Evolutionary conservation across 2,888 invertebrate genomes (phyloP).

Genomic region (Hyposoter dolosus): DNA sequence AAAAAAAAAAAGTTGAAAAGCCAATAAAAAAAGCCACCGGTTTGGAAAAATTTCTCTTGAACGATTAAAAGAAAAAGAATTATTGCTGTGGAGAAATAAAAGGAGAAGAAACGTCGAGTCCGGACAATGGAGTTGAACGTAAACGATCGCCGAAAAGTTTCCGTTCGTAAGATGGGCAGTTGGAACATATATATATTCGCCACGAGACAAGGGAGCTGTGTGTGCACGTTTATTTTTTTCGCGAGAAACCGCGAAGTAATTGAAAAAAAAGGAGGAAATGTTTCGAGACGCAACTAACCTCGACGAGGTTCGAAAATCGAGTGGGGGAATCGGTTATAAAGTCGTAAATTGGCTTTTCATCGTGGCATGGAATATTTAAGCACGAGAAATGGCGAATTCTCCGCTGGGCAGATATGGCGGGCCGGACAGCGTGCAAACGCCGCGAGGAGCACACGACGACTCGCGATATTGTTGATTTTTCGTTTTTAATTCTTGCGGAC

Average conservation of each 20-base stretch:
- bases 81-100: neutral
- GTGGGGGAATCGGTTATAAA: neutral
- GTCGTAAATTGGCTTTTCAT: slow-evolving; percentile 11
- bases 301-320: neutral
- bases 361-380: slow-evolving; percentile 37
- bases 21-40: neutral
- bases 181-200: neutral
- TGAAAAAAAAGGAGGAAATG: neutral
- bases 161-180: neutral
- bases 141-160: neutral
- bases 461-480: neutral
- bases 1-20: neutral
- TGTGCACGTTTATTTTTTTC: neutral
- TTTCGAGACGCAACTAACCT: neutral
- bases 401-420: slow-evolving; percentile 54
- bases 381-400: slow-evolving; percentile 57
- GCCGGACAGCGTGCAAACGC: slow-evolving; percentile 51
- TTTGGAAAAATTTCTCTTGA: neutral
- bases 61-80: neutral
- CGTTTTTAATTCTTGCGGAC: neutral
- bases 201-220: neutral
- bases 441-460: neutral
- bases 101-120: neutral
- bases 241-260: neutral
- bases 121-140: neutral